Base-by-base conservation (phyloP, 1,140 invertebrate species). In the Drosophila guanche region DNA sequence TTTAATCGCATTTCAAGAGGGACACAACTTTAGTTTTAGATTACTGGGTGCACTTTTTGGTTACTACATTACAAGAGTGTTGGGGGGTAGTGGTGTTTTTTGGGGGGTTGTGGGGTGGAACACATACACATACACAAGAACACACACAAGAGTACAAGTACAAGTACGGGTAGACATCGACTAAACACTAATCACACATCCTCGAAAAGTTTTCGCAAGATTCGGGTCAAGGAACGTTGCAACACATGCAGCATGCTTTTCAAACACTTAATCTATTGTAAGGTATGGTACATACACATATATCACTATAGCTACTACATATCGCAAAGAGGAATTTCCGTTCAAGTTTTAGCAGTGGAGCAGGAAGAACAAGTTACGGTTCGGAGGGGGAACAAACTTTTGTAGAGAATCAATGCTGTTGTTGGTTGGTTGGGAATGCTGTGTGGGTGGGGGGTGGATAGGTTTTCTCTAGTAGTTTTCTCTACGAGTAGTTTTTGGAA, bases 31-130 rank as follows among this genome's bases (percentile, higher is more conserved):
- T 51, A 54, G 43, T 57, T 45, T 79, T 52, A 37, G 70, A 76
- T 65, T 83, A 83, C 75, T 62, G 79, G 79, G 79, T 83, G 79
- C 79, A 83, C 68, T 83, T 37, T 37, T 37, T 78, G 56, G 53
- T 76, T 80, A 72, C 72, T 56, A 69, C 51, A 45, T 37, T 58
- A 72, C 69, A 48, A 51, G 53, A 33, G 59, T 20, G 16, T 20
- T 20, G 59, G 67, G 53, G 67, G 50, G 25, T 7, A 33, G 62
- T 10, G 59, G 41, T 75, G 56, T 23, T 47, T 48, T 33, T 6
- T 8, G 20, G 40, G 47, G 59, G 42, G 25, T 50, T 55, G 22
- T 27, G n/a, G 41, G 48, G 8, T 22, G 5, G 41, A 67, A 54
- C 63, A 61, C 50, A 25, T 54, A 37, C n/a, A 65, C 66, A 41